Conservation (phyloP, 2,113 vertebrate genomes). For the Albula glossodonta region DNA sequence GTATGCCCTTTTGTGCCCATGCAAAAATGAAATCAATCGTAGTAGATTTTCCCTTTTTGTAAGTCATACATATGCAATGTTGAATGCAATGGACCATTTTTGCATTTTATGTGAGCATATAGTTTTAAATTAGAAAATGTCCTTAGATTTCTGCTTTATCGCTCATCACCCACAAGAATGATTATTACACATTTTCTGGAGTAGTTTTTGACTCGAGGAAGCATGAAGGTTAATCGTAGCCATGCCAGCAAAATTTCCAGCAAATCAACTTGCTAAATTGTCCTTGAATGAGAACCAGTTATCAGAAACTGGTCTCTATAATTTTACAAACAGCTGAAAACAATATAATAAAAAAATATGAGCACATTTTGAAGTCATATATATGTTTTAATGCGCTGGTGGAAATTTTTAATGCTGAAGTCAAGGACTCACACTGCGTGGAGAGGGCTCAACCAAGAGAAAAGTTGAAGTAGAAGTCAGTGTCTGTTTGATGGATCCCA, state of each 20-base stretch:
- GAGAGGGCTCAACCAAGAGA: not conserved
- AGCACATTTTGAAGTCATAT: not conserved
- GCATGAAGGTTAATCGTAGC: not conserved
- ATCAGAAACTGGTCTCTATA: not conserved
- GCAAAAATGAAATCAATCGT: not conserved
- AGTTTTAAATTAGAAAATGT: not conserved
- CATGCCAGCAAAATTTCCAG: not conserved
- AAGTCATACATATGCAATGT: not conserved
- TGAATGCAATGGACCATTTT: not conserved
- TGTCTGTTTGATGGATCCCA: not conserved
- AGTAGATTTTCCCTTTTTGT: not conserved
- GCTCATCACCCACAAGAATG: not conserved
- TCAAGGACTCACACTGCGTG: not conserved
- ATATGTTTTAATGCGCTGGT: not conserved
- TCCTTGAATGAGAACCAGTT: not conserved
- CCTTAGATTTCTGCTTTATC: not conserved
- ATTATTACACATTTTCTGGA: not conserved
- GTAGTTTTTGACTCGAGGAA: not conserved
- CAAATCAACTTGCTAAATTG: not conserved
- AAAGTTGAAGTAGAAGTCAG: not conserved
- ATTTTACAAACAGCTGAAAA: not conserved
- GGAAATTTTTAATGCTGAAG: not conserved
- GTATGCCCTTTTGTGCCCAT: too few species aligned
- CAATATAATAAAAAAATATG: not conserved
- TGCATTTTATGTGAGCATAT: not conserved